Base-by-base conservation (phyloP, 2,797 vertebrate genomes). In the Antennarius maculatus region DNA sequence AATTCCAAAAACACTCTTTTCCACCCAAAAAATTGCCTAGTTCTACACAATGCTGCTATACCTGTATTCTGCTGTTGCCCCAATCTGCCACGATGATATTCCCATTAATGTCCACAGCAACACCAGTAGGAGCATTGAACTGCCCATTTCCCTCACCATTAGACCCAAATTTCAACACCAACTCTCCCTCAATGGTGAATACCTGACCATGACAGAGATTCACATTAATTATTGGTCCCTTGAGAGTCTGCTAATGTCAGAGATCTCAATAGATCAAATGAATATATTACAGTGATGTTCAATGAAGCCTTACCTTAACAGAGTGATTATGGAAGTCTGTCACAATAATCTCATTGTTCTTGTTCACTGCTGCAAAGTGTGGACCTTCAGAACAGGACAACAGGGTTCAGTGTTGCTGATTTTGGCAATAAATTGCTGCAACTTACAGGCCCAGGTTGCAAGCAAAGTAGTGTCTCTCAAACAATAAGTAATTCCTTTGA, bases 301-400 rank as follows among this genome's bases (percentile, higher is more conserved):
- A 16, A 4, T 56, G 0, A 12, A 29, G 5, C 15, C 61, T 64
- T 94, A 99, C 97, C 96, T 99, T 99, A 62, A 99, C 98, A 49
- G 98, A 99, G 90, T 99, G 98, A 84, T 99, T 99, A 84, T 99
- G 98, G 90, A 99, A 99, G 92, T 99, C 98, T 6, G 97, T 99
- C 75, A 99, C 89, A n/a, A 99, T 99, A 81, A 99, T 98, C 92
- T 99, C 98, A 81, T 99, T 99, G 92, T 98, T 98, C 88, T 96
- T 95, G 91, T 99, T 99, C 56, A 99, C 97, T 50, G 98, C 98
- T 74, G 97, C 98, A 90, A 99, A 99, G 89, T 99, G 98, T 71
- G 98, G 98, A 84, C 97, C 98, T 99, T 88, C 2, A 90, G 75
- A 79, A 66, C 3, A 63, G 13, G 49, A 61, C 37, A 9, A 9